Percentiles rank a stretch among this genome's conserved stretches.
Evolutionary conservation across 2,113 vertebrate species (phyloP).

Genomic region (Falcunculus frontatus): DNA sequence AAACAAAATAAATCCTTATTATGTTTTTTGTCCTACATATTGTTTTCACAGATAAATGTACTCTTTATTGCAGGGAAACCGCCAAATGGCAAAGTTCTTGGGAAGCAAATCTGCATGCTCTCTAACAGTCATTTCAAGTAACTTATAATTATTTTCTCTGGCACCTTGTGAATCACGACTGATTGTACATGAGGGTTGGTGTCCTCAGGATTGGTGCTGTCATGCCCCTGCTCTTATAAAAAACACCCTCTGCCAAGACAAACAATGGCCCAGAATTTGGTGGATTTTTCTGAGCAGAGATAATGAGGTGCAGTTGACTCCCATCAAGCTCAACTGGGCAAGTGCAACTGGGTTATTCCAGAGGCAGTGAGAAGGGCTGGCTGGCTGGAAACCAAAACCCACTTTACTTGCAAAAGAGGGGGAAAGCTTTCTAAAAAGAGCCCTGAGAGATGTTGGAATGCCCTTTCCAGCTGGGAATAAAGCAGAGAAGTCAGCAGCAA

Average conservation of each 20-base stretch:
- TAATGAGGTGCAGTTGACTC: slow-evolving; percentile 48
- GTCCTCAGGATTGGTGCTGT: background rate
- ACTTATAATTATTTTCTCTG: slow-evolving; percentile 20
- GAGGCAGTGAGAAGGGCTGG: background rate
- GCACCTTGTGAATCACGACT: background rate
- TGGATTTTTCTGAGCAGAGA: background rate
- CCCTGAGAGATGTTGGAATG: background rate
- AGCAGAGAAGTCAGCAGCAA: background rate
- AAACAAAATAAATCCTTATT: background rate
- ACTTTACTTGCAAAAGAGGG: background rate
- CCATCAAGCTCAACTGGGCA: background rate
- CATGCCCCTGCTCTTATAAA: background rate
- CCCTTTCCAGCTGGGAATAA: background rate
- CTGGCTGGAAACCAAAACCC: background rate
- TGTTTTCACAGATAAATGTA: slow-evolving; percentile 2
- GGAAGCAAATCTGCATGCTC: background rate
- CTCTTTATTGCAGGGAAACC: background rate
- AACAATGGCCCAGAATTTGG: background rate
- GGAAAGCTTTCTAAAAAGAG: background rate
- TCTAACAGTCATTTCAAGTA: background rate
- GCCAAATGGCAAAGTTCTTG: background rate
- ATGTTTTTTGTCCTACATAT: background rate
- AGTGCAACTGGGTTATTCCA: background rate
- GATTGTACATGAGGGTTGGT: background rate
- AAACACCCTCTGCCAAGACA: background rate